Percentiles rank a stretch among this genome's conserved stretches.
Conservation (phyloP, 2,113 vertebrate species). For the Chamaetylas fuelleborni region DNA sequence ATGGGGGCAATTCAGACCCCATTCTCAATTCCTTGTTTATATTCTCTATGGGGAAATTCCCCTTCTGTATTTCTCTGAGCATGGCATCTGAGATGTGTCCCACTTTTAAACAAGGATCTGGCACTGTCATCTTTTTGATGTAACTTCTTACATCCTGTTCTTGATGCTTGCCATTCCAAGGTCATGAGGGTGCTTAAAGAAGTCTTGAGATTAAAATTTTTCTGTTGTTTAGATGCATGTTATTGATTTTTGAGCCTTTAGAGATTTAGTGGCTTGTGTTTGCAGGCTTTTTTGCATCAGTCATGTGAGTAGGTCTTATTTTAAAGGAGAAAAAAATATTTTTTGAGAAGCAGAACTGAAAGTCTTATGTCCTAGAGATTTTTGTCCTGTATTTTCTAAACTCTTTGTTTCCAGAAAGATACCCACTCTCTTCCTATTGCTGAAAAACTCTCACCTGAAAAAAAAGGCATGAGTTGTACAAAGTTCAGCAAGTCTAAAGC, state of each 20-base stretch:
- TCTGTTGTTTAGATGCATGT: not conserved
- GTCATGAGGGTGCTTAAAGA: not conserved
- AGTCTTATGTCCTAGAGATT: not conserved
- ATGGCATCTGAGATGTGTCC: not conserved
- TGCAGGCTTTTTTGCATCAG: not conserved
- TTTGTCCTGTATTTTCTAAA: not conserved
- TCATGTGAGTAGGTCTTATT: not conserved
- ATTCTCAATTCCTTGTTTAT: not conserved
- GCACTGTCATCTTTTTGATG: not conserved
- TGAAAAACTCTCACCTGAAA: not conserved
- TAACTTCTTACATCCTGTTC: not conserved
- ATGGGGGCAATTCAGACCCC: not conserved
- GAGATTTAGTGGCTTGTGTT: not conserved
- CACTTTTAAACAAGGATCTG: not conserved
- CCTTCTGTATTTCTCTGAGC: not conserved
- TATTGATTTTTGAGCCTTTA: conserved; percentile 31
- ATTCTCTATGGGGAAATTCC: not conserved
- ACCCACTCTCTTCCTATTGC: not conserved
- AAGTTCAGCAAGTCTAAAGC: not conserved
- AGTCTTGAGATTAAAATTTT: not conserved
- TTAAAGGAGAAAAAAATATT: not conserved
- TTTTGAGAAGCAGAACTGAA: not conserved
- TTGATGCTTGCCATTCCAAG: not conserved
- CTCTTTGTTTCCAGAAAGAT: not conserved
- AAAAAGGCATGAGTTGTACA: not conserved